Conservation (phyloP, 1,140 invertebrate species). For the Macrocentrus cingulum region DNA sequence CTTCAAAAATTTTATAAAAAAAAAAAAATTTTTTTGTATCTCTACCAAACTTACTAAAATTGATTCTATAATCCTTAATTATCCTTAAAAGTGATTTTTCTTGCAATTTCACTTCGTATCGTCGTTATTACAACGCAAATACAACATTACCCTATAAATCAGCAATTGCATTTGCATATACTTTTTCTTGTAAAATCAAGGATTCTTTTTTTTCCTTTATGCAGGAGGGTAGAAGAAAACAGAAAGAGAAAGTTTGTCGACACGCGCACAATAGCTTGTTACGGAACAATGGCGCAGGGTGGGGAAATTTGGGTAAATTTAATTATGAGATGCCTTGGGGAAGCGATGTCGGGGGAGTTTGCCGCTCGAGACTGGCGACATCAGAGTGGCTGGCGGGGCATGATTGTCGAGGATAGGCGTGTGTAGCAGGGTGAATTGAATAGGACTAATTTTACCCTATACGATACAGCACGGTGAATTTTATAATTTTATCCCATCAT, state of each 20-base stretch:
- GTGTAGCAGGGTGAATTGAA: constrained; percentile 50
- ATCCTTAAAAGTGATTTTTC: too few species aligned
- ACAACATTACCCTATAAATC: too few species aligned
- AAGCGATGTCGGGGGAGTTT: constrained; percentile 29
- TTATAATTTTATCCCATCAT: background rate
- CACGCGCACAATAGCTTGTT: constrained; percentile 57
- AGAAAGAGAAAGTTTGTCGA: constrained; percentile 44
- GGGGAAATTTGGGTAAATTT: constrained; percentile 58
- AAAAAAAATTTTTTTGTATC: too few species aligned
- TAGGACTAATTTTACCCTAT: constrained; percentile 55
- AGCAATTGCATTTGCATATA: too few species aligned
- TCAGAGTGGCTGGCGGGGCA: background rate
- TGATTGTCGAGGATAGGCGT: constrained; percentile 1
- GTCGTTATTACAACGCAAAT: too few species aligned
- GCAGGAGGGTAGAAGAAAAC: background rate
- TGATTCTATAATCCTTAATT: too few species aligned
- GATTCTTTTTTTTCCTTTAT: too few species aligned
- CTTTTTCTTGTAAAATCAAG: too few species aligned
- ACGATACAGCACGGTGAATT: background rate
- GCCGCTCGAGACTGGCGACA: constrained; percentile 7
- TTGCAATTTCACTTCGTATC: too few species aligned
- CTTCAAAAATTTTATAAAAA: too few species aligned
- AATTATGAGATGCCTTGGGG: constrained; percentile 59
- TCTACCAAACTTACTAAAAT: too few species aligned
- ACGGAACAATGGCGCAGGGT: constrained; percentile 53